These are phyloP conservation scores for Chondrilla cf. caribensis DNA, from an alignment of 37 sponge, comb jelly and placozoan genomes.

Conservation along the genomic window DNA sequence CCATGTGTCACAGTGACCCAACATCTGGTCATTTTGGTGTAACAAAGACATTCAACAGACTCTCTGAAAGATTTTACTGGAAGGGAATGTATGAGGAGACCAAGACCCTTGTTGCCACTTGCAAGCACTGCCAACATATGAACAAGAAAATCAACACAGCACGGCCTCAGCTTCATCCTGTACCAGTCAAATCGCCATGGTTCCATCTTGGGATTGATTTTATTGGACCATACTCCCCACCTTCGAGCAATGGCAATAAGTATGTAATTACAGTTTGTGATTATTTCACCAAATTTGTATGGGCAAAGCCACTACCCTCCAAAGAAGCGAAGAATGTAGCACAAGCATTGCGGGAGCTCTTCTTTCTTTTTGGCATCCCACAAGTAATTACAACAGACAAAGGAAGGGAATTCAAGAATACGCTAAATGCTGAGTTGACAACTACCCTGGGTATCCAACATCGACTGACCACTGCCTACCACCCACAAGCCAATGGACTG, in stretches of 20 bases:
- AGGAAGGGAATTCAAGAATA: slow-evolving; percentile 1
- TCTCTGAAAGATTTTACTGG: neutral
- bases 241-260: slow-evolving; percentile 23
- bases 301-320: slow-evolving; percentile 40
- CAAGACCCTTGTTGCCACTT: neutral
- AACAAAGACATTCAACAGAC: neutral
- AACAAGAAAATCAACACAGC: neutral
- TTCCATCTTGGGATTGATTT: slow-evolving; percentile 51
- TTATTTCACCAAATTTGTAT: slow-evolving; percentile 41
- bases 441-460: neutral
- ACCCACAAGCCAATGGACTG: slow-evolving; percentile 39
- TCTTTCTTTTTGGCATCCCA: slow-evolving; percentile 12
- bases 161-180: slow-evolving; percentile 37
- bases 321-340: slow-evolving; percentile 26
- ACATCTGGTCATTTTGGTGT: slow-evolving; percentile 52
- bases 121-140: neutral
- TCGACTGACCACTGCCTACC: neutral
- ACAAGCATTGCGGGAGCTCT: slow-evolving; percentile 26
- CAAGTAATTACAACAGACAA: slow-evolving; percentile 11
- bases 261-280: slow-evolving; percentile 40
- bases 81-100: neutral
- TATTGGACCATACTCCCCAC: slow-evolving; percentile 41
- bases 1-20: slow-evolving; percentile 29
- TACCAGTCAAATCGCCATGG: slow-evolving; percentile 35
- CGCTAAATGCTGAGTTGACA: neutral